Conservation (phyloP, 2,888 invertebrate genomes). For the Sinohyriopsis cumingii region DNA sequence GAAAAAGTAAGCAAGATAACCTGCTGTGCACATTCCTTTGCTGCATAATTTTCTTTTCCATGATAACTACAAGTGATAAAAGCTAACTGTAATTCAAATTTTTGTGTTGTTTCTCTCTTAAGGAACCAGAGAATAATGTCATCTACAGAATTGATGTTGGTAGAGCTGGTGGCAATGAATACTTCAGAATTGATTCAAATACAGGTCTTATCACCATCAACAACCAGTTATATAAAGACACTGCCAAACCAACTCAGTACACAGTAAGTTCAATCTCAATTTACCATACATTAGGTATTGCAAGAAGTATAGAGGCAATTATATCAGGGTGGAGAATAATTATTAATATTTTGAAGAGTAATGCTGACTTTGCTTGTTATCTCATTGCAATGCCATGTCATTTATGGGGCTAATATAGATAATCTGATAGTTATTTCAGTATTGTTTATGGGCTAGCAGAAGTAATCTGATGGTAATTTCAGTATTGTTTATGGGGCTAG, state of each 20-base stretch:
- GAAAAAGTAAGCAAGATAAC: too few species aligned
- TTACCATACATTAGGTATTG: neutral
- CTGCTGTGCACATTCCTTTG: too few species aligned
- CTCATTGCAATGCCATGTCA: too few species aligned
- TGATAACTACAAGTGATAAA: neutral
- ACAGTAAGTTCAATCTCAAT: constrained; percentile 20
- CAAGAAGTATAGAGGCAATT: neutral
- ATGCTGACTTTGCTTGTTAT: too few species aligned
- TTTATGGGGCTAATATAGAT: too few species aligned
- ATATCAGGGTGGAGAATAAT: neutral
- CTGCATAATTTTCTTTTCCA: too few species aligned
- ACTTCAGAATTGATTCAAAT: constrained; percentile 50
- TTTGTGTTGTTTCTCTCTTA: neutral
- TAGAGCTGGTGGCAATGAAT: constrained; percentile 26
- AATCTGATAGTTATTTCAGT: too few species aligned
- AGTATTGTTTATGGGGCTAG: too few species aligned
- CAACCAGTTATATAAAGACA: constrained; percentile 37
- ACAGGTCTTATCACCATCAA: constrained; percentile 46
- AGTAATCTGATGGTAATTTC: too few species aligned
- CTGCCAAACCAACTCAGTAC: constrained; percentile 20
- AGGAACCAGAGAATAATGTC: constrained; percentile 53
- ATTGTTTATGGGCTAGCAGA: too few species aligned
- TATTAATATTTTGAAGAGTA: too few species aligned
- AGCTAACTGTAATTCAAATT: neutral
- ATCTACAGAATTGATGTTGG: constrained; percentile 37